Conservation (phyloP, 2,113 vertebrate genomes). For the Tichodroma muraria region DNA sequence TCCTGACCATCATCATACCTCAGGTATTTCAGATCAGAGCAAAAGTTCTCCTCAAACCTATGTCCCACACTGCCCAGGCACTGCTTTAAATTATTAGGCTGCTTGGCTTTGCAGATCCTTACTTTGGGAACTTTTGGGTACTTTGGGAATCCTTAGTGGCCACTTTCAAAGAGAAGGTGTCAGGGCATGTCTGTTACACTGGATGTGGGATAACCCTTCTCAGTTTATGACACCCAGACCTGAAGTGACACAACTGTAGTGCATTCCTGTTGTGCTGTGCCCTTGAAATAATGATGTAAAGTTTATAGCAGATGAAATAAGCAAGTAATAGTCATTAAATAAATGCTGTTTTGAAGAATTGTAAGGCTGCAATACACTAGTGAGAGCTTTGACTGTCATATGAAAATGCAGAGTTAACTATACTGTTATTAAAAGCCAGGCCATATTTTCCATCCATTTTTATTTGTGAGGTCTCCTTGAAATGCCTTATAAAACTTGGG, state of each 20-base stretch:
- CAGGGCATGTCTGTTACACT: neutral
- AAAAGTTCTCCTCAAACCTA: neutral
- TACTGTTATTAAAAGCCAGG: neutral
- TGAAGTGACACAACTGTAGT: accelerated
- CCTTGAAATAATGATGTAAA: neutral
- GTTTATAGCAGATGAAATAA: neutral
- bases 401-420: neutral
- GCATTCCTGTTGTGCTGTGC: neutral
- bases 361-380: neutral
- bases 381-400: neutral
- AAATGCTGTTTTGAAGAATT: neutral
- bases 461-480: conserved; percentile 62
- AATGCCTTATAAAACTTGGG: conserved; percentile 51
- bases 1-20: neutral
- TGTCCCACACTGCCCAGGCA: neutral
- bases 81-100: neutral
- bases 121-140: too few relatives aligned
- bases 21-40: neutral
- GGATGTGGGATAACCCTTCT: neutral
- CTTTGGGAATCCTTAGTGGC: neutral
- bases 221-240: neutral
- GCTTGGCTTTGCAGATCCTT: neutral
- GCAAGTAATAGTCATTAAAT: neutral
- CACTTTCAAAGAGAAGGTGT: neutral
- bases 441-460: neutral